Evolutionary conservation across 2,888 invertebrate species (phyloP), one percentile per base, ranked within the genome.

Genomic region (Rhorus exstirpatorius): DNA sequence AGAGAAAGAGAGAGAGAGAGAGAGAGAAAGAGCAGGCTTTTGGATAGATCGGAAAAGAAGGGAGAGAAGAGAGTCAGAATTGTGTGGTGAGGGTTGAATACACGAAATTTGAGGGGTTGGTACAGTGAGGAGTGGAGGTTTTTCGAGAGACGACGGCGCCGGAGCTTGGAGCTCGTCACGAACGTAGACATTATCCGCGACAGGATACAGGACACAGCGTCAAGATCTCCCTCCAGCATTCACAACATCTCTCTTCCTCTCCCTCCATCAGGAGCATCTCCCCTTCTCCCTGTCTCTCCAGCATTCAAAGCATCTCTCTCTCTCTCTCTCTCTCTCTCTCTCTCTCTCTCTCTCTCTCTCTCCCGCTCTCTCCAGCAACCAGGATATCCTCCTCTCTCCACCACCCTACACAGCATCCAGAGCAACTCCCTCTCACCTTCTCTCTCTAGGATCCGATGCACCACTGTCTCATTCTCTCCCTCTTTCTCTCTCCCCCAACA

Each of bases 121-220:
- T 14, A 58, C 51, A 74, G 60, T 55, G 8, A 19, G 10, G 60
- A 19, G 55, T n/a, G 44, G 26, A 14, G 35, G 44, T 26, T 55
- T 60, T 58, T 71, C 31, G 41, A 68, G 77, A 77, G 67, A 74
- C 77, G 72, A 63, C 71, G 67, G 53, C 55, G 80, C 68, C 79
- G 77, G 71, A 67, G 68, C 76, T 76, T 41, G 70, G 31, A 60
- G 55, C 83, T 84, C 84, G 83, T 85, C 84, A 85, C 68, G 61
- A 79, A 79, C 51, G 72, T 77, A 81, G 85, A 85, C 85, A 79
- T 83, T 84, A 85, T 84, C 84, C 72, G 68, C 55, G 55, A 55
- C 75, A 67, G 79, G 65, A 71, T 74, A 60, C 53, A 53, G 75
- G 75, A 79, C 70, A 75, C 55, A 14, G 24, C 51, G 67, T 51